phyloP scores from a whole-genome alignment of 2,888 invertebrate genomes.

The Macrophya alboannulata region DNA sequence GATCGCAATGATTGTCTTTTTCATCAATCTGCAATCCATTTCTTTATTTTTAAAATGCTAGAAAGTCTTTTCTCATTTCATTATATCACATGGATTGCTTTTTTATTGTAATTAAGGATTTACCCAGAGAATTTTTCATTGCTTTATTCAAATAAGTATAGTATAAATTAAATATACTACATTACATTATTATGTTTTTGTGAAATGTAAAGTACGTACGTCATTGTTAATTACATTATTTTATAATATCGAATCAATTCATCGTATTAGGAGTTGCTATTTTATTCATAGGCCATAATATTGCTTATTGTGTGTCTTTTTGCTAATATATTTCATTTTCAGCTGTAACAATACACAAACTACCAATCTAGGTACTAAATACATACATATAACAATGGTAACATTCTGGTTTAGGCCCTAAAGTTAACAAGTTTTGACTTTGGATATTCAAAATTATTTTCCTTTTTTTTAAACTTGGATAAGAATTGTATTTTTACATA shows the following conservation, averaged over 20 bases:
- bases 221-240: background rate
- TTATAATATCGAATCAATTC: background rate
- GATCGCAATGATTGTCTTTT: constrained; percentile 3
- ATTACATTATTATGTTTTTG: background rate
- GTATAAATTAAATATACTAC: background rate
- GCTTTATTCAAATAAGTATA: background rate
- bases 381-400: constrained; percentile 45
- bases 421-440: constrained; percentile 56
- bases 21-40: constrained; percentile 19
- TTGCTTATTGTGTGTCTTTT: constrained; percentile 64
- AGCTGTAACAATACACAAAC: constrained; percentile 50
- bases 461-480: constrained; percentile 22
- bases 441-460: constrained; percentile 55
- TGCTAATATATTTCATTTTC: constrained; percentile 64
- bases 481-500: background rate
- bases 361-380: constrained; percentile 1
- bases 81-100: constrained; percentile 13
- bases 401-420: constrained; percentile 58
- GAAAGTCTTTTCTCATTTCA: background rate
- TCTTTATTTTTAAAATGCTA: background rate
- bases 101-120: background rate
- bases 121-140: background rate
- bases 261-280: background rate
- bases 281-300: constrained; percentile 46
- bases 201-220: background rate